phyloP scores from a whole-genome alignment of 2,113 vertebrate genomes.

The Sporophila hypoxantha region DNA sequence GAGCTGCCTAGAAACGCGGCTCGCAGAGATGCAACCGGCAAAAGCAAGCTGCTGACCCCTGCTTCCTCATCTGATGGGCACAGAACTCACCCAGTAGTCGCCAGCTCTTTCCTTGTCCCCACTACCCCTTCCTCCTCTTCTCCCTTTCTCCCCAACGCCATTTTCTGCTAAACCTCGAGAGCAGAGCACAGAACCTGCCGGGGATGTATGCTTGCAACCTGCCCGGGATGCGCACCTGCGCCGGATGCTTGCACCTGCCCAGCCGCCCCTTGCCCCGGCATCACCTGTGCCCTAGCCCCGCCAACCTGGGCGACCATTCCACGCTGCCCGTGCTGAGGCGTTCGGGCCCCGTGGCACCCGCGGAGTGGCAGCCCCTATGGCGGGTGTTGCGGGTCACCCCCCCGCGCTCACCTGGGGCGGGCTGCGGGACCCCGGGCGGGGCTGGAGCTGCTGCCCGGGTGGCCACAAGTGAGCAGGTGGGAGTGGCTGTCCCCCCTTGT shows the following conservation, averaged over 20 bases:
- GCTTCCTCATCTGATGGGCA: no score
- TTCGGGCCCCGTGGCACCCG: neutral
- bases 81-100: no score
- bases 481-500: neutral
- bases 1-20: no score
- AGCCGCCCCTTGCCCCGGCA: neutral
- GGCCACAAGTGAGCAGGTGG: accelerated
- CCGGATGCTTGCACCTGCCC: no score
- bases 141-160: no score
- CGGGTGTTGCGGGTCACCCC: neutral
- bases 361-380: neutral
- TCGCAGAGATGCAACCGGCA: no score
- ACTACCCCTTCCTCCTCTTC: no score
- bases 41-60: no score
- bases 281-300: neutral
- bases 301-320: neutral
- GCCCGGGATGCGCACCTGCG: neutral
- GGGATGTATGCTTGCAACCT: no score
- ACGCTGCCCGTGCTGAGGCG: neutral
- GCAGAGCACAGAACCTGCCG: no score
- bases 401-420: neutral
- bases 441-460: neutral
- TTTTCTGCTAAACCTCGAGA: no score
- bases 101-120: no score
- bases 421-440: neutral